A percentile compares a stretch with the other conserved stretches of the same genome.
phyloP scores from a whole-genome alignment of 1,140 invertebrate species.

The Centruroides sculpturatus region DNA sequence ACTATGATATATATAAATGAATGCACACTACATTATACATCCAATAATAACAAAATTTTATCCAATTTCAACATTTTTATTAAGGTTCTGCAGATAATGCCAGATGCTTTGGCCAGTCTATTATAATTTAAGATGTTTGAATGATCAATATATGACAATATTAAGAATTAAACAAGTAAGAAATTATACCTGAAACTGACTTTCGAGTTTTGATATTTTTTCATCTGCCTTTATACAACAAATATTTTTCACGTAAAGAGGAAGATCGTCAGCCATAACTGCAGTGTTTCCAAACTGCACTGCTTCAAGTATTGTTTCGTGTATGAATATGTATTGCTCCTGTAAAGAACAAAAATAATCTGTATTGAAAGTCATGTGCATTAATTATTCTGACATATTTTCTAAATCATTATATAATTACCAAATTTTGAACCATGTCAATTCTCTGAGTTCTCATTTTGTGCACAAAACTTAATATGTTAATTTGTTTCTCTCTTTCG shows the following conservation, averaged over 20 bases:
- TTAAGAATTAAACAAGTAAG: too few species aligned
- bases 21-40: too few species aligned
- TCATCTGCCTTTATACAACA: constrained; percentile 11
- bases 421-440: constrained; percentile 40
- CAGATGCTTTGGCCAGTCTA: too few species aligned
- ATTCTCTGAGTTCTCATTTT: constrained; percentile 29
- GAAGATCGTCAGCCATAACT: constrained; percentile 15
- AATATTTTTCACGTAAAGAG: constrained; percentile 12
- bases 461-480: constrained; percentile 29
- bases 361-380: neutral
- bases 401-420: constrained; percentile 16
- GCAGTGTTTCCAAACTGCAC: constrained; percentile 33
- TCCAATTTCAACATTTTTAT: too few species aligned
- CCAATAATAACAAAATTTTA: too few species aligned
- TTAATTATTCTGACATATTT: neutral
- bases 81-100: too few species aligned
- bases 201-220: neutral
- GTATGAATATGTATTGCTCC: constrained; percentile 40
- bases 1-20: too few species aligned
- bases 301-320: constrained; percentile 34
- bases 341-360: constrained; percentile 12
- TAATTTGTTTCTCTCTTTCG: constrained; percentile 22
- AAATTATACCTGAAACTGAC: constrained; percentile 2
- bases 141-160: too few species aligned
- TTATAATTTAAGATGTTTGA: too few species aligned